Percentiles rank a stretch among this genome's conserved stretches.
phyloP scores from a whole-genome alignment of 2,888 invertebrate genomes.

The Agonopterix subpropinquella region DNA sequence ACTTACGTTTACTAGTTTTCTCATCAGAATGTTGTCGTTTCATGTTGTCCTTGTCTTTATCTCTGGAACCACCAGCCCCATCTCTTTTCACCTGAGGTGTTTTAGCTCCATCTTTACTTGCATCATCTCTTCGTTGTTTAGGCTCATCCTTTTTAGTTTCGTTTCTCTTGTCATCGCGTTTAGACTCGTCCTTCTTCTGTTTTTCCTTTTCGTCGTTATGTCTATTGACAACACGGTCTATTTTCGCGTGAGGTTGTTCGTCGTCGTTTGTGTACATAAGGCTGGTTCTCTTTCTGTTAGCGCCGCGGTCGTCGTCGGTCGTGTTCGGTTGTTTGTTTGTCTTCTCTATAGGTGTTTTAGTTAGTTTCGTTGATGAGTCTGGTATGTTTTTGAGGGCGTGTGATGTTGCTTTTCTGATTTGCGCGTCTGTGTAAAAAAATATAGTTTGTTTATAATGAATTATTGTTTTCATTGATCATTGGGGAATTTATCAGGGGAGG shows the following conservation, averaged over 20 bases:
- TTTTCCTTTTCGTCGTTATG: slow-evolving; percentile 34
- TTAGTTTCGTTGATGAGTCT: slow-evolving; percentile 39
- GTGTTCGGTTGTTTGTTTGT: background rate
- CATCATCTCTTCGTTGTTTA: slow-evolving; percentile 6
- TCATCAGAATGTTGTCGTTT: too few relatives aligned
- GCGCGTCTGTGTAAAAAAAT: slow-evolving; percentile 33
- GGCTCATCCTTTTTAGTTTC: slow-evolving; percentile 3
- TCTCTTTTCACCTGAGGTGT: too few relatives aligned
- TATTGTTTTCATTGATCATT: too few relatives aligned
- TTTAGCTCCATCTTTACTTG: background rate
- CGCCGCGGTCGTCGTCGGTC: background rate
- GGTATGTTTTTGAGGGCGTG: slow-evolving; percentile 48
- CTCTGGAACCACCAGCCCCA: too few relatives aligned
- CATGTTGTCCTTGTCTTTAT: too few relatives aligned
- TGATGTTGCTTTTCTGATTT: slow-evolving; percentile 57
- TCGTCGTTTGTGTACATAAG: slow-evolving; percentile 69
- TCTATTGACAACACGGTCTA: slow-evolving; percentile 53
- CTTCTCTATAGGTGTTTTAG: slow-evolving; percentile 39
- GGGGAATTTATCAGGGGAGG: too few relatives aligned
- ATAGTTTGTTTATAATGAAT: too few relatives aligned
- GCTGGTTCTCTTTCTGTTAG: slow-evolving; percentile 43
- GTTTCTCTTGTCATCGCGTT: too few relatives aligned
- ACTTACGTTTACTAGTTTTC: too few relatives aligned
- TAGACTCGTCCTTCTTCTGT: too few relatives aligned
- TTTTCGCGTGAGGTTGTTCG: slow-evolving; percentile 43